phyloP scores from a whole-genome alignment of 2,113 vertebrate species.

The Paramormyrops kingsleyae region DNA sequence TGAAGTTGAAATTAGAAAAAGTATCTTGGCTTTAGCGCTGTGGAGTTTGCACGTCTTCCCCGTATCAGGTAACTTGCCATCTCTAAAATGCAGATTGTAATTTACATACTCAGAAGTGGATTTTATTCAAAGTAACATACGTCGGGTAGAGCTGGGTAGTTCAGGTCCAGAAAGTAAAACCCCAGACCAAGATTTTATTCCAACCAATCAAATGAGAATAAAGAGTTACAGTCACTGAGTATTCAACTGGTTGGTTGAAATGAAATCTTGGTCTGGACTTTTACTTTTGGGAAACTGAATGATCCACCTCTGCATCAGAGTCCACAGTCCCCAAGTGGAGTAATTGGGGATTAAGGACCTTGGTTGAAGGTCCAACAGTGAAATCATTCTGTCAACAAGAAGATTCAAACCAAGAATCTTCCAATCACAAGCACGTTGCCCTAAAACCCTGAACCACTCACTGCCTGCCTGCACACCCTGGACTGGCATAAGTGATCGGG shows the following conservation, averaged over 20 bases:
- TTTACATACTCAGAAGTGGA: background rate
- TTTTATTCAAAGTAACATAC: background rate
- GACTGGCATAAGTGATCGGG: background rate
- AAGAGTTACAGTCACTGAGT: background rate
- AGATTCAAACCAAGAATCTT: background rate
- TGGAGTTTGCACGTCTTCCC: background rate
- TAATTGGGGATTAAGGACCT: background rate
- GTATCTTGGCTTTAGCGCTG: background rate
- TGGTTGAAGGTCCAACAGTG: background rate
- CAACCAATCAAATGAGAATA: background rate
- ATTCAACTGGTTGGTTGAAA: background rate
- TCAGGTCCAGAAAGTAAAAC: background rate
- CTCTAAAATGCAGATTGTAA: background rate
- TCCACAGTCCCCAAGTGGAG: background rate
- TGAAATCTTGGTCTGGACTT: background rate
- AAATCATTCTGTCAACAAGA: background rate
- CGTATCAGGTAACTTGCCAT: background rate
- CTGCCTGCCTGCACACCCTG: background rate
- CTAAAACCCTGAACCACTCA: background rate
- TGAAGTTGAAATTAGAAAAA: background rate
- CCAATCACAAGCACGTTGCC: background rate
- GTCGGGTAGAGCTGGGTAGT: background rate
- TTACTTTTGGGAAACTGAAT: background rate
- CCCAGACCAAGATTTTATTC: background rate
- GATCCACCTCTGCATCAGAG: background rate